These are phyloP conservation scores for Octodonta nipae DNA, from an alignment of 2,888 invertebrate genomes.

Conservation along the genomic window DNA sequence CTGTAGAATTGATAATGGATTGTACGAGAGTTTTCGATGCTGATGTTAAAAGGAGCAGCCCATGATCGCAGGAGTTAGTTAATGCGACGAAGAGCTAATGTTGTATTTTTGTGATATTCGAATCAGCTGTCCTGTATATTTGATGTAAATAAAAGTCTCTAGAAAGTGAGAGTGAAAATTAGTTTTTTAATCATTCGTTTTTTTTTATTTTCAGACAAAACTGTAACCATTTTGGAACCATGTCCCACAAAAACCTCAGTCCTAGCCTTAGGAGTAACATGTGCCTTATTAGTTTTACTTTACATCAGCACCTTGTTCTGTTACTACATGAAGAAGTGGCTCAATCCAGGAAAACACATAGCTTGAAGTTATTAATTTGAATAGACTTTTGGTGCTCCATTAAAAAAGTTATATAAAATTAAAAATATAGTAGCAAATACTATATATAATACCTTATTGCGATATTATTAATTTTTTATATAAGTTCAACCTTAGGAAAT, in stretches of 20 bases:
- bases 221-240: slow-evolving; percentile 78
- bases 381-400: slow-evolving; percentile 18
- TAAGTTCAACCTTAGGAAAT: slow-evolving; percentile 8
- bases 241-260: slow-evolving; percentile 87
- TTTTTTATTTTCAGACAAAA: slow-evolving; percentile 76
- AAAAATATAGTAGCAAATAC: slow-evolving; percentile 5
- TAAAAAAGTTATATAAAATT: slow-evolving; percentile 7
- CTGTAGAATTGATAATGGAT: too few relatives aligned
- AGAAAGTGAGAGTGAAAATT: too few relatives aligned
- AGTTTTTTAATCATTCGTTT: too few relatives aligned
- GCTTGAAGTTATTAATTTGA: slow-evolving; percentile 36
- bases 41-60: too few relatives aligned
- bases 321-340: slow-evolving; percentile 87
- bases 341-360: slow-evolving; percentile 71
- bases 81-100: too few relatives aligned
- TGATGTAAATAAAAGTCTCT: too few relatives aligned
- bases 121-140: too few relatives aligned
- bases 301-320: slow-evolving; percentile 86
- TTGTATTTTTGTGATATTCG: too few relatives aligned
- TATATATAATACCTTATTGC: slow-evolving; percentile 5
- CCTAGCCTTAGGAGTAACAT: slow-evolving; percentile 79
- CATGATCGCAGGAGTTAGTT: too few relatives aligned
- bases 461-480: slow-evolving; percentile 1
- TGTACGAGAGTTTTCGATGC: too few relatives aligned
- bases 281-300: slow-evolving; percentile 74